Evolutionary conservation across 92 coral and sea anemone genomes (phyloP).

Genomic region (Phenganax subtilis): DNA sequence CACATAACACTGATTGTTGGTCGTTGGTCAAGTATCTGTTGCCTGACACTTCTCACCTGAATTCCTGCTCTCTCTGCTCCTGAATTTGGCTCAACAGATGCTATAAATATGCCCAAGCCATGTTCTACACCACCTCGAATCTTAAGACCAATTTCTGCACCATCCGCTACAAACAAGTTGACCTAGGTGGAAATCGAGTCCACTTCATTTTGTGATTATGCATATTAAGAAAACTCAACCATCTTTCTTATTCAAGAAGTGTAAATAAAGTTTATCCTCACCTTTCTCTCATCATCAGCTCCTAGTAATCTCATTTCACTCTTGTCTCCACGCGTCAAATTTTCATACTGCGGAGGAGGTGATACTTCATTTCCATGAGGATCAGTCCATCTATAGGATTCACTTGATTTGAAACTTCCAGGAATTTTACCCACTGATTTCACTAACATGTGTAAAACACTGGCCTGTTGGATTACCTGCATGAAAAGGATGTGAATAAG

Average conservation of each 20-base stretch:
- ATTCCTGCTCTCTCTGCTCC: constrained; percentile 87
- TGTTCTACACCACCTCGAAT: constrained; percentile 92
- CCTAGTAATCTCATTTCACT: constrained; percentile 91
- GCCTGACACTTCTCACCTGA: constrained; percentile 54
- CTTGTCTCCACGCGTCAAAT: constrained; percentile 64
- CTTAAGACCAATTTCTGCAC: constrained; percentile 72
- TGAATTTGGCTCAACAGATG: constrained; percentile 78
- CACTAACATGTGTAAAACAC: constrained; percentile 66
- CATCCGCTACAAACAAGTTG: constrained; percentile 90
- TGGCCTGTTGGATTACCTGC: constrained; percentile 65
- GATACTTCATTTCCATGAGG: constrained; percentile 61
- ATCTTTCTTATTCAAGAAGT: neutral
- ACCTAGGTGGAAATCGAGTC: constrained; percentile 48
- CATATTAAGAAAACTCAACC: neutral
- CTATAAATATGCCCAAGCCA: constrained; percentile 91
- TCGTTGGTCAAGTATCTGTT: too few species aligned
- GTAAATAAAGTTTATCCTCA: constrained; percentile 13
- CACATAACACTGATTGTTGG: too few species aligned
- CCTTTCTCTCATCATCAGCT: constrained; percentile 98
- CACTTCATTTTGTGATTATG: neutral
- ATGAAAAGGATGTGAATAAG: neutral
- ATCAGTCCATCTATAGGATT: constrained; percentile 92
- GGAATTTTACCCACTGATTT: constrained; percentile 91
- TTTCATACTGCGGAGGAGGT: constrained; percentile 84
- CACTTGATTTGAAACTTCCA: constrained; percentile 76